These are phyloP conservation scores for Eupeodes latifasciatus DNA, from an alignment of 2,888 invertebrate species.

Conservation along the genomic window DNA sequence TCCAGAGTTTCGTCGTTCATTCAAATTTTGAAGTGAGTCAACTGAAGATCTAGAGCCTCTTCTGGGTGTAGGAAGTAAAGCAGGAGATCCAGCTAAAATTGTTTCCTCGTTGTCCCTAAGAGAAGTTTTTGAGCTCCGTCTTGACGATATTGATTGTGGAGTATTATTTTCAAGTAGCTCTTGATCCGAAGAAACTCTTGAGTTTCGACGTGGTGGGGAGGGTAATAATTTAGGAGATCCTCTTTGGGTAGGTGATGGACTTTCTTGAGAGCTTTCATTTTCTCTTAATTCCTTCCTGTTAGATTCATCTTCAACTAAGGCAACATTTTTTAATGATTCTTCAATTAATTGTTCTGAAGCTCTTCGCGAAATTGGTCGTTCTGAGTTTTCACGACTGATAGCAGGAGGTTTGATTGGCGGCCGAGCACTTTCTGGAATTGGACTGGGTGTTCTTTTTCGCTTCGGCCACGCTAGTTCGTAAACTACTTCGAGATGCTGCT, in stretches of 20 bases:
- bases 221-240: conserved; percentile 19
- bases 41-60: conserved; percentile 24
- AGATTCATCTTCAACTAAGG: conserved; percentile 6
- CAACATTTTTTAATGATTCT: not conserved
- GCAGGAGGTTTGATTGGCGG: conserved; percentile 40
- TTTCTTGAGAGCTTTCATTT: conserved; percentile 7
- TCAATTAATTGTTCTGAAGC: conserved; percentile 4
- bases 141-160: not conserved
- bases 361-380: conserved; percentile 1
- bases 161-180: conserved; percentile 1
- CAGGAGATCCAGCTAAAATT: conserved; percentile 29
- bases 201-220: conserved; percentile 26
- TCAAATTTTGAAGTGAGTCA: conserved; percentile 4
- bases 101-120: conserved; percentile 31
- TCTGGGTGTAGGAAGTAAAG: conserved; percentile 43
- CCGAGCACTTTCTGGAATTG: conserved; percentile 48
- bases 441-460: conserved; percentile 44
- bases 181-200: conserved; percentile 30
- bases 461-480: conserved; percentile 50
- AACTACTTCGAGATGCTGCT: conserved; percentile 34
- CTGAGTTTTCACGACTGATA: not conserved
- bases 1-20: conserved; percentile 8
- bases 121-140: conserved; percentile 36
- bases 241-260: not conserved
- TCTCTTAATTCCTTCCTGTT: not conserved